Evolutionary conservation across 2,888 invertebrate species (phyloP).

Genomic region (Patella pellucida): DNA sequence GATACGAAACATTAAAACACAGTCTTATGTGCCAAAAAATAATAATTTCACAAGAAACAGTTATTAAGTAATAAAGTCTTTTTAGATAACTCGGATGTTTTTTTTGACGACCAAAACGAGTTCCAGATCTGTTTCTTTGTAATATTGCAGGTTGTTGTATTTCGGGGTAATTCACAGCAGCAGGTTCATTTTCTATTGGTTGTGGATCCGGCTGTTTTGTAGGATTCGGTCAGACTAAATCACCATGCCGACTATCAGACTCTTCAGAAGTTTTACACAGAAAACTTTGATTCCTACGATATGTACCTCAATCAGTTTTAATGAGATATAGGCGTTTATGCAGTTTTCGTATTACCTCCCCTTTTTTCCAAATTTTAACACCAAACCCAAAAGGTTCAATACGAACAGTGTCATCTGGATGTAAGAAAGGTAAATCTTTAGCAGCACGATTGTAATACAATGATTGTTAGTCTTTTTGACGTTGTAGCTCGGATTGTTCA

Average conservation of each 20-base stretch:
- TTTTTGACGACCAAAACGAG: no score
- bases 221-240: neutral
- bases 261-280: neutral
- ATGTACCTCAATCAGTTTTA: slow-evolving; percentile 12
- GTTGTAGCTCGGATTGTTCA: neutral
- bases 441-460: slow-evolving; percentile 19
- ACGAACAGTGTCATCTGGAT: slow-evolving; percentile 11
- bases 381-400: slow-evolving; percentile 14
- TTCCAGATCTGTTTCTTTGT: neutral
- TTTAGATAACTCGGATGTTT: no score
- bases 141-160: neutral
- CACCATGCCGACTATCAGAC: neutral
- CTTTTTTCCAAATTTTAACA: slow-evolving; percentile 19
- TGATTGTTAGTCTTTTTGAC: slow-evolving; percentile 4
- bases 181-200: neutral
- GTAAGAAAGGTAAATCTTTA: neutral
- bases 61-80: no score
- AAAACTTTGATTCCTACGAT: neutral
- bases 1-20: no score
- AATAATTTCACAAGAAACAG: no score
- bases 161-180: neutral
- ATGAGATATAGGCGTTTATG: slow-evolving; percentile 13
- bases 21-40: no score
- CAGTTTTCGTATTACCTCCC: slow-evolving; percentile 10
- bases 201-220: no score